Percentiles rank a stretch among this genome's conserved stretches.
Evolutionary conservation across 2,797 vertebrate species (phyloP).

Genomic region (Notoglanidium macrostoma): DNA sequence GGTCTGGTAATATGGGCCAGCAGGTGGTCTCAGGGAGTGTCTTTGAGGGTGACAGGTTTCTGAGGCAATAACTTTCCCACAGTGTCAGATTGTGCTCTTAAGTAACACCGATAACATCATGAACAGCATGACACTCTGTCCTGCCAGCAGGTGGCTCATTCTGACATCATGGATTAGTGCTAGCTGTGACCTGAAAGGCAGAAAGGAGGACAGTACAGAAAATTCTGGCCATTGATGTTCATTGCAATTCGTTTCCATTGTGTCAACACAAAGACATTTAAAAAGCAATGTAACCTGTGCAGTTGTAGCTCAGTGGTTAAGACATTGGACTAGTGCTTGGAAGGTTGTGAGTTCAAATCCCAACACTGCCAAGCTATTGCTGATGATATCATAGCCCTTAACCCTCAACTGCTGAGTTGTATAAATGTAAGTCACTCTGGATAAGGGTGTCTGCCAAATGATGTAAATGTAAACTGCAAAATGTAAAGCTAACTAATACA

Average conservation of each 20-base stretch:
- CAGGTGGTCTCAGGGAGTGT: conserved; percentile 66
- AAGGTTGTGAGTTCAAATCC: too few species aligned
- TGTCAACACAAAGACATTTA: neutral
- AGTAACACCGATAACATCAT: conserved; percentile 53
- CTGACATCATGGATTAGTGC: conserved; percentile 17
- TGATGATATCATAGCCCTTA: too few species aligned
- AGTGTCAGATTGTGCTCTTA: conserved; percentile 67
- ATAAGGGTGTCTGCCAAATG: too few species aligned
- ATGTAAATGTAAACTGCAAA: too few species aligned
- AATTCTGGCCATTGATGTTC: conserved; percentile 11
- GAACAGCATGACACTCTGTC: conserved; percentile 26
- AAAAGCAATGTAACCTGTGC: neutral
- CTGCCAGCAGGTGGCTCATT: conserved; percentile 13
- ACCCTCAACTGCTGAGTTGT: too few species aligned
- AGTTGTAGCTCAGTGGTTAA: too few species aligned
- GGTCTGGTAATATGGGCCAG: conserved; percentile 55
- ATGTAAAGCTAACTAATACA: neutral
- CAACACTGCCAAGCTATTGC: too few species aligned
- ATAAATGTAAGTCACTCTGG: too few species aligned
- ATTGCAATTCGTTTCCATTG: neutral
- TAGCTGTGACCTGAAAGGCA: conserved; percentile 13
- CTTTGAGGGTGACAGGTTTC: conserved; percentile 57
- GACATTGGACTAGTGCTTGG: too few species aligned
- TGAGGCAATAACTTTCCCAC: conserved; percentile 64
- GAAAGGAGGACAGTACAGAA: neutral